Conservation (phyloP, 53 echinoderm and acorn worm genomes). For the Mesocentrotus franciscanus region DNA sequence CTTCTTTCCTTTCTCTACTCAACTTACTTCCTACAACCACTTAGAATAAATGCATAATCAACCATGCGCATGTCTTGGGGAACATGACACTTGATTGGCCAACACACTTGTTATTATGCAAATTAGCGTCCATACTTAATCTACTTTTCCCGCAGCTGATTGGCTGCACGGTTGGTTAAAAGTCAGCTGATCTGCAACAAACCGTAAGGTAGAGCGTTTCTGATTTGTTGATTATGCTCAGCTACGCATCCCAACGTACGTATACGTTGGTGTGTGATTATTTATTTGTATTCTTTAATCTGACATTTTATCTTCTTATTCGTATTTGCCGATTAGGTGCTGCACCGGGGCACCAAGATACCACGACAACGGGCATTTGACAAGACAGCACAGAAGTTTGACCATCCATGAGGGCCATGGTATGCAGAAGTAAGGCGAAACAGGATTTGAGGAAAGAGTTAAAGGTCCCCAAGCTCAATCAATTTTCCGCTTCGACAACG, state of each 20-base stretch:
- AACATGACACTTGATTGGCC: neutral
- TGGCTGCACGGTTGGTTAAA: neutral
- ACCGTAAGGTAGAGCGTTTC: neutral
- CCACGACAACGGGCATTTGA: constrained; percentile 13
- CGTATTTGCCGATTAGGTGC: neutral
- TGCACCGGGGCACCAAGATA: neutral
- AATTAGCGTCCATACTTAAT: neutral
- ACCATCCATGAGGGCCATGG: neutral
- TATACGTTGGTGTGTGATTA: neutral
- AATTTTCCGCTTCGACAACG: constrained; percentile 5
- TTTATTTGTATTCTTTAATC: constrained; percentile 17
- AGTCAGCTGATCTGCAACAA: neutral
- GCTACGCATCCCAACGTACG: neutral
- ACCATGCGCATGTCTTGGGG: neutral
- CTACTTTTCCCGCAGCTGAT: neutral
- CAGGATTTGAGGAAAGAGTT: neutral
- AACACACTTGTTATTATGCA: neutral
- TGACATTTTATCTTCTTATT: neutral
- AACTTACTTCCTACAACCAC: neutral
- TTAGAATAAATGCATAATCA: neutral
- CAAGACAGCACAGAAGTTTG: neutral
- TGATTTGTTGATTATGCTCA: neutral
- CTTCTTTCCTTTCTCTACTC: neutral
- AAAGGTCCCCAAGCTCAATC: neutral
- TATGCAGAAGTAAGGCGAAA: neutral